phyloP scores from a whole-genome alignment of 2,113 vertebrate genomes.

The Centropus unirufus region DNA sequence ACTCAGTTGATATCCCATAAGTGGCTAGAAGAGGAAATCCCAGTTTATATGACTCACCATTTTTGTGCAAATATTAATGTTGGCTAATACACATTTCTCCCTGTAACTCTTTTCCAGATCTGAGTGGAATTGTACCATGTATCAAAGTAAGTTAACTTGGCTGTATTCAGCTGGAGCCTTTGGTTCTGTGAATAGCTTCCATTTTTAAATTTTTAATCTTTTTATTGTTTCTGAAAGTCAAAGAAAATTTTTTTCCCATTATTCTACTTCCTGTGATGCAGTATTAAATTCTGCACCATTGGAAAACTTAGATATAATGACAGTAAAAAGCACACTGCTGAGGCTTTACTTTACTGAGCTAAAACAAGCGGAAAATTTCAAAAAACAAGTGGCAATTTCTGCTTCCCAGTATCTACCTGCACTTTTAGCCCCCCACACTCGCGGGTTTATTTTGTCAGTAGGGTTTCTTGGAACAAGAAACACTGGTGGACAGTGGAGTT shows the following conservation, averaged over 20 bases:
- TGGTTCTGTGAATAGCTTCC: conserved; percentile 26
- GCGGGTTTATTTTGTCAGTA: background rate
- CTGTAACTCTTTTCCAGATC: conserved; percentile 84
- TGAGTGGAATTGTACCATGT: conserved; percentile 56
- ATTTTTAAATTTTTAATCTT: conserved; percentile 42
- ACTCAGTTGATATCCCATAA: conserved; percentile 37
- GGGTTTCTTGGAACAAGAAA: background rate
- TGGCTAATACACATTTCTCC: conserved; percentile 74
- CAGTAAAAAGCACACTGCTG: background rate
- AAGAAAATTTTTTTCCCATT: background rate
- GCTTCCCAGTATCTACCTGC: background rate
- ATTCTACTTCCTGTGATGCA: background rate
- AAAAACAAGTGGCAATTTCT: background rate
- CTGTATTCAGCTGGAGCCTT: background rate
- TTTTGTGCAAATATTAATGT: conserved; percentile 87
- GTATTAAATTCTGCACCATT: background rate
- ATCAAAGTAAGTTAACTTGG: conserved; percentile 41
- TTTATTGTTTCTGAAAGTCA: conserved; percentile 27
- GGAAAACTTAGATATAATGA: background rate
- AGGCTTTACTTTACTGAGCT: background rate
- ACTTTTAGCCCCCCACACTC: background rate
- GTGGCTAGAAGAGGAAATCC: conserved; percentile 76
- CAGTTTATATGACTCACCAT: conserved; percentile 80
- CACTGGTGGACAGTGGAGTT: background rate
- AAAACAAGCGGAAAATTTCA: background rate